Evolutionary conservation across 2,888 invertebrate species (phyloP).

Genomic region (Julus scanicus): DNA sequence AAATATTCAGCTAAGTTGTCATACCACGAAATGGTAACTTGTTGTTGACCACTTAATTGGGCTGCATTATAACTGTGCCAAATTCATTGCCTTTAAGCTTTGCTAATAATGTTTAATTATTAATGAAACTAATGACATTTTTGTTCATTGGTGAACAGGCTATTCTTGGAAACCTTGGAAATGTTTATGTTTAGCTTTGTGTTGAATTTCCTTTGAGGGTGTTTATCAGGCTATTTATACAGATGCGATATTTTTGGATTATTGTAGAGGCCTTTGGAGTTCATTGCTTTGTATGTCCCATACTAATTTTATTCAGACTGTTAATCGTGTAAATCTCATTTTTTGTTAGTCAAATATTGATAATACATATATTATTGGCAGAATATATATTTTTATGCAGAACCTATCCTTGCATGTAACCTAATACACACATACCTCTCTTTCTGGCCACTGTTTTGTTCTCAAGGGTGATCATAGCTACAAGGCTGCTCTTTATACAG

Average conservation of each 20-base stretch:
- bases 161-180: neutral
- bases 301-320: too few relatives aligned
- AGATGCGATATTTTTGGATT: neutral
- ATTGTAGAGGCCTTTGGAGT: neutral
- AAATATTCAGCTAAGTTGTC: neutral
- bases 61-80: neutral
- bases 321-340: too few relatives aligned
- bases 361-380: too few relatives aligned
- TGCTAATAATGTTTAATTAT: neutral
- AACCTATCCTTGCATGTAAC: too few relatives aligned
- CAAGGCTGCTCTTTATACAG: too few relatives aligned
- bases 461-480: too few relatives aligned
- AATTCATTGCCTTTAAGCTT: neutral
- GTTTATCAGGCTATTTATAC: neutral
- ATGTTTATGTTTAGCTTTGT: neutral
- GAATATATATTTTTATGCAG: too few relatives aligned
- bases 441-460: too few relatives aligned
- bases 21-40: neutral
- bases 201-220: neutral
- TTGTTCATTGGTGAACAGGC: neutral
- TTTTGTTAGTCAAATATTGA: neutral
- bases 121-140: neutral
- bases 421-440: too few relatives aligned
- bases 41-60: neutral
- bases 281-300: neutral